Evolutionary conservation across 2,888 invertebrate species (phyloP), one percentile per base, ranked within the genome.

Genomic region (Rhamphomyia laevipes): DNA sequence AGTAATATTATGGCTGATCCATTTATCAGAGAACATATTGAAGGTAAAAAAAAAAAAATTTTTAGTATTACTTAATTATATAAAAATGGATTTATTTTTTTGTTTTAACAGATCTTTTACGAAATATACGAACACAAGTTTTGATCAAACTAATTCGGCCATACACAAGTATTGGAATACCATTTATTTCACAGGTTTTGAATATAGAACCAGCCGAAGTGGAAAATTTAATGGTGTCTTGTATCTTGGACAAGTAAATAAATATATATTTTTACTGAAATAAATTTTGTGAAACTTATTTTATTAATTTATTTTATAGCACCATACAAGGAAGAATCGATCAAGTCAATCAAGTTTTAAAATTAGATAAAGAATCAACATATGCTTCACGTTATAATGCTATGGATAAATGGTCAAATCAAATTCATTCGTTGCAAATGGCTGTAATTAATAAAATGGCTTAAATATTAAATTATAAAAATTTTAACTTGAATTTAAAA

Each of bases 1-100:
- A 82, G 88, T 66, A 95, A 93, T 65, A 96, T 99, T 53, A 99
- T 99, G 97, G 94, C 95, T 62, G 99, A 99, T 74, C 95, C 93
- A 1, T 99, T 99, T 72, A 99, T 99, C 62, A 75, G 94, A 57
- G 99, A 99, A 69, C 97, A 99, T 66, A 97, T 99, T 65, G 97
- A 97, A 77, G 81, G 81, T 78, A 63, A 45, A 15, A 3, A 13
- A 7, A n/a, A 12, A 23, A 7, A 13, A n/a, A n/a, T 30, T 16
- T 38, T 4, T 18, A 15, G 46, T 43, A 23, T 30, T 21, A 30
- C 47, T 17, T 37, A 21, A 42, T 35, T 21, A 10, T 15, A 15
- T 31, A 13, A 38, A 44, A 21, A 16, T 17, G 17, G 4, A 23
- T 46, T 15, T 18, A 37, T 27, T 23, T n/a, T n/a, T 27, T 27